Conservation (phyloP, 2,113 vertebrate genomes). For the Leptosomus discolor region DNA sequence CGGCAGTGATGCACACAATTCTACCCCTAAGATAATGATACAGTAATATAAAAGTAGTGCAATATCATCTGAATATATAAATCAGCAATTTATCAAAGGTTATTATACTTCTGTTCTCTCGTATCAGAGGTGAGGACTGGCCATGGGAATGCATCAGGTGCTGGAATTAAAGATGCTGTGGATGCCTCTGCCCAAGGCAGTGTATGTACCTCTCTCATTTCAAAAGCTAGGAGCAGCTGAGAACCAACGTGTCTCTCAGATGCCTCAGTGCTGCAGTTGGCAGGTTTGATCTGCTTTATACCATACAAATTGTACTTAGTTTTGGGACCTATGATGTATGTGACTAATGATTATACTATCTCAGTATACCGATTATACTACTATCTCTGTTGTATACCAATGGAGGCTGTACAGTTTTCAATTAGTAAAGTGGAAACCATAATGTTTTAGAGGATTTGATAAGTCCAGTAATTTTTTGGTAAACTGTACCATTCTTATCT, state of each 20-base stretch:
- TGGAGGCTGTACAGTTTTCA: background rate
- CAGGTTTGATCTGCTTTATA: background rate
- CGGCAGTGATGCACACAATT: background rate
- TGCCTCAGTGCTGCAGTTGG: background rate
- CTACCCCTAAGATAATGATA: background rate
- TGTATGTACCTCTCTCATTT: background rate
- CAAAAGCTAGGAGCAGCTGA: background rate
- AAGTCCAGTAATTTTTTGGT: background rate
- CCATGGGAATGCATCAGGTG: background rate
- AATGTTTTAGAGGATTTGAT: background rate
- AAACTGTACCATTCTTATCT: background rate
- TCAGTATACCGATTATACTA: too few relatives aligned
- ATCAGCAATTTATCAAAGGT: background rate
- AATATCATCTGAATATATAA: background rate
- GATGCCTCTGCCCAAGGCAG: background rate
- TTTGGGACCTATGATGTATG: fast-evolving
- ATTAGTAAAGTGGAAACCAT: background rate
- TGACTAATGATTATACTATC: background rate
- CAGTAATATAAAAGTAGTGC: background rate
- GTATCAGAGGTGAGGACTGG: background rate
- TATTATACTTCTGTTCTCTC: background rate
- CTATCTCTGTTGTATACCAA: background rate
- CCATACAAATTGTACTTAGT: background rate
- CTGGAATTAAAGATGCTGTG: background rate
- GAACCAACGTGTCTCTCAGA: background rate